Evolutionary conservation across 2,888 invertebrate species (phyloP).

Genomic region (Elegia similella): DNA sequence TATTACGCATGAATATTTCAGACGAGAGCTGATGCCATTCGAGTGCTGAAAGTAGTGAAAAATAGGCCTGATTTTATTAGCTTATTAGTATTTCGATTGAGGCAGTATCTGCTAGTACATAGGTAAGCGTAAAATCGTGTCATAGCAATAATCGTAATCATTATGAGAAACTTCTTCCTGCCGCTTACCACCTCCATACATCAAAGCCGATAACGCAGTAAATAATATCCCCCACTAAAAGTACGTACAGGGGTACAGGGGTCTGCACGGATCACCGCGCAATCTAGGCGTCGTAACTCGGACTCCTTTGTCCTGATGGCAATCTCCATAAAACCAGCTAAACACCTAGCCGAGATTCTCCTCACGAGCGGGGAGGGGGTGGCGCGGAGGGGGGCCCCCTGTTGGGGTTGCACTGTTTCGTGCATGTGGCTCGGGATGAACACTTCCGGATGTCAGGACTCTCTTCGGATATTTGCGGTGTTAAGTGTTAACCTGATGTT

Average conservation of each 20-base stretch:
- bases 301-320: slow-evolving; percentile 77
- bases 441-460: not conserved
- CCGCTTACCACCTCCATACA: not conserved
- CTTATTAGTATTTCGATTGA: too few species aligned
- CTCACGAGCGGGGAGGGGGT: slow-evolving; percentile 35
- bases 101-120: too few species aligned
- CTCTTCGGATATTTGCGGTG: not conserved
- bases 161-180: not conserved
- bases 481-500: not conserved
- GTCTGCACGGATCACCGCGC: slow-evolving; percentile 62
- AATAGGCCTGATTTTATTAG: too few species aligned
- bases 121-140: too few species aligned
- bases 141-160: not conserved
- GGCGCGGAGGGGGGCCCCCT: not conserved
- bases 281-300: slow-evolving; percentile 69
- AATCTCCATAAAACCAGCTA: slow-evolving; percentile 79
- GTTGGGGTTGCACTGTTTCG: not conserved
- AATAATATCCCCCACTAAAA: slow-evolving; percentile 42
- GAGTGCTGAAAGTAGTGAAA: too few species aligned
- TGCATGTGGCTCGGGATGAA: not conserved
- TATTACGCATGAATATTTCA: too few species aligned
- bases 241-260: slow-evolving; percentile 37
- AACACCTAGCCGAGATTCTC: slow-evolving; percentile 73
- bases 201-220: slow-evolving; percentile 9
- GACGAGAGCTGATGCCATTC: too few species aligned